A percentile compares a stretch with the other conserved stretches of the same genome.
Conservation (phyloP, 2,797 vertebrate genomes). For the Sitta carolinensis region DNA sequence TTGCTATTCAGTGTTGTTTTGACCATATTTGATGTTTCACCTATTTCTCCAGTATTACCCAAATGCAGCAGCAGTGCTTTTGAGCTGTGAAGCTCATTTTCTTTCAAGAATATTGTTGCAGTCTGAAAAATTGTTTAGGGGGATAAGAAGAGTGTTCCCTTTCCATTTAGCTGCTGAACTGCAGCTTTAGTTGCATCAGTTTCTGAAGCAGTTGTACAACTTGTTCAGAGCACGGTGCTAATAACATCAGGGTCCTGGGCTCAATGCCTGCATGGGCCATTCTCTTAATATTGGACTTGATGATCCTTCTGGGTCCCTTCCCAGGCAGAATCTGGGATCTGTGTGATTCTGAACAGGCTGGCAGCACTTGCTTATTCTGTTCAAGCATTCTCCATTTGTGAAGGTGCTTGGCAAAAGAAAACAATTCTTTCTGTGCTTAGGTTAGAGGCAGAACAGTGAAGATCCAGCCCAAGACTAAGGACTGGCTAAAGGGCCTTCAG, state of each 20-base stretch:
- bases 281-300: background rate
- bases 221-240: background rate
- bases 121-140: background rate
- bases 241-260: background rate
- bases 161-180: background rate
- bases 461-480: conserved; percentile 78
- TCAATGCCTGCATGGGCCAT: background rate
- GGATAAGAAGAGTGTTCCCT: background rate
- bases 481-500: conserved; percentile 79
- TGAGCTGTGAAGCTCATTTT: background rate
- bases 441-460: conserved; percentile 76
- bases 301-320: background rate
- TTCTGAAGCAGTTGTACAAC: background rate
- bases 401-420: background rate
- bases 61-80: background rate
- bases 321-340: background rate
- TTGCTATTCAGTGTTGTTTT: background rate
- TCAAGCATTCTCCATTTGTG: background rate
- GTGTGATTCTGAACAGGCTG: background rate
- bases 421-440: conserved; percentile 40
- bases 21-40: background rate
- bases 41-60: background rate
- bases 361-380: background rate
- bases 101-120: background rate
- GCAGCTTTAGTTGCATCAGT: background rate